Conservation (phyloP, 2,888 invertebrate genomes). For the Pyrgus malvae region DNA sequence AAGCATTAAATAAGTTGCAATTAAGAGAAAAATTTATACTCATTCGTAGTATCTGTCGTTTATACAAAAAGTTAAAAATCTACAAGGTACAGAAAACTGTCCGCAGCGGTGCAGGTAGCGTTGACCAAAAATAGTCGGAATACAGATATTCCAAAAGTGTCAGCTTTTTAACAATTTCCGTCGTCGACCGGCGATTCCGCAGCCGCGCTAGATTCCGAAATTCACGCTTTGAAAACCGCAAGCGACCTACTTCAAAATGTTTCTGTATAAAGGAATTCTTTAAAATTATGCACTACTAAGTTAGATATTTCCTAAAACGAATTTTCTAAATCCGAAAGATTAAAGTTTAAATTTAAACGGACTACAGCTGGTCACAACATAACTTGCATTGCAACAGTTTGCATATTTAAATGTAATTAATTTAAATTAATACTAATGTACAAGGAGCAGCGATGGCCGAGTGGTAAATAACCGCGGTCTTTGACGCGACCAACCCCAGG, state of each 20-base stretch:
- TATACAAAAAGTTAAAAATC: background rate
- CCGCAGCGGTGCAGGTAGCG: constrained; percentile 9
- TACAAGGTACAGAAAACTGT: background rate
- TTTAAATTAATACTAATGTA: too few species aligned
- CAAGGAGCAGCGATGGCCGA: too few species aligned
- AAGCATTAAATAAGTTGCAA: too few species aligned
- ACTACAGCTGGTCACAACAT: too few species aligned
- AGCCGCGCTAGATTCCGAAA: constrained; percentile 24
- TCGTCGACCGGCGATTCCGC: constrained; percentile 22
- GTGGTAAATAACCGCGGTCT: too few species aligned
- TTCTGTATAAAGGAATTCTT: constrained; percentile 20
- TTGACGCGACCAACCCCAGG: too few species aligned
- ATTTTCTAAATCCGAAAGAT: background rate
- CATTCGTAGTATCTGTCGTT: too few species aligned
- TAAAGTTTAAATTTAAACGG: background rate
- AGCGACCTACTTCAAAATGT: constrained; percentile 25
- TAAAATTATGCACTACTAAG: constrained; percentile 10
- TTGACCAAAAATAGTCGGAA: constrained; percentile 15
- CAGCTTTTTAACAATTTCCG: constrained; percentile 27
- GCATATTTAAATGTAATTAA: too few species aligned
- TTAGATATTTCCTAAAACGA: constrained; percentile 5
- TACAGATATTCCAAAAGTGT: constrained; percentile 27
- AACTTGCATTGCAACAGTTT: too few species aligned
- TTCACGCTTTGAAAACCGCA: constrained; percentile 28
- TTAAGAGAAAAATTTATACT: too few species aligned